Percentiles rank a stretch among this genome's conserved stretches.
Conservation (phyloP, 2,113 vertebrate species). For the Bubo blakistoni region DNA sequence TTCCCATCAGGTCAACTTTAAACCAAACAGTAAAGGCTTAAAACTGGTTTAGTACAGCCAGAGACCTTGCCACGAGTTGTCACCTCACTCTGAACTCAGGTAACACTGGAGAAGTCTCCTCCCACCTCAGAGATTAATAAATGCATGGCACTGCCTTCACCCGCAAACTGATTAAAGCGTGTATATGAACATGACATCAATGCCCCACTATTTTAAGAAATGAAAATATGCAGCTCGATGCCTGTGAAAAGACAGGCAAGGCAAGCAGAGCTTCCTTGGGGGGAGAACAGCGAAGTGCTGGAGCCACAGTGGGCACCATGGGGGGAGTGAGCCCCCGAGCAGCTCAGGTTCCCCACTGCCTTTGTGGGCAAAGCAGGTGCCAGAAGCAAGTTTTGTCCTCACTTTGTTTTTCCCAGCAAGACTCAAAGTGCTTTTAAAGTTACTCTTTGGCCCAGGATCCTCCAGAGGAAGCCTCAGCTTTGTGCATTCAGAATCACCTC, state of each 20-base stretch:
- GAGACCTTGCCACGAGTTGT: neutral
- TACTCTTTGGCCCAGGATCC: neutral
- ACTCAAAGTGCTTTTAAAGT: neutral
- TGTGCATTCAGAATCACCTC: neutral
- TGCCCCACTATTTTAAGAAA: neutral
- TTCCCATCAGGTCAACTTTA: neutral
- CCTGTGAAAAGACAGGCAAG: neutral
- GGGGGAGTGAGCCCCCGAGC: neutral
- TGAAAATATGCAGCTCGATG: accelerated
- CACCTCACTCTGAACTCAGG: neutral
- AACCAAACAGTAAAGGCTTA: neutral
- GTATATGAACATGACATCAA: accelerated
- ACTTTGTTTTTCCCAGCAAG: neutral
- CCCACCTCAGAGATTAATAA: neutral
- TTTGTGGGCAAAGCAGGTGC: neutral
- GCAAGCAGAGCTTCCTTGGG: neutral
- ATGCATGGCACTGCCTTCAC: neutral
- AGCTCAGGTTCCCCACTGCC: accelerated
- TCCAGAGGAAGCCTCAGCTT: neutral
- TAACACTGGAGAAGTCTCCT: neutral
- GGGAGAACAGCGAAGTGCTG: neutral
- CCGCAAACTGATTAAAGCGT: accelerated
- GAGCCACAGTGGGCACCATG: accelerated
- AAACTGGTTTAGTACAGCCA: neutral
- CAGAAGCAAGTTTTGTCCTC: neutral